Base-by-base conservation (phyloP, 2,888 invertebrate genomes). In the Hetaerina titia region DNA sequence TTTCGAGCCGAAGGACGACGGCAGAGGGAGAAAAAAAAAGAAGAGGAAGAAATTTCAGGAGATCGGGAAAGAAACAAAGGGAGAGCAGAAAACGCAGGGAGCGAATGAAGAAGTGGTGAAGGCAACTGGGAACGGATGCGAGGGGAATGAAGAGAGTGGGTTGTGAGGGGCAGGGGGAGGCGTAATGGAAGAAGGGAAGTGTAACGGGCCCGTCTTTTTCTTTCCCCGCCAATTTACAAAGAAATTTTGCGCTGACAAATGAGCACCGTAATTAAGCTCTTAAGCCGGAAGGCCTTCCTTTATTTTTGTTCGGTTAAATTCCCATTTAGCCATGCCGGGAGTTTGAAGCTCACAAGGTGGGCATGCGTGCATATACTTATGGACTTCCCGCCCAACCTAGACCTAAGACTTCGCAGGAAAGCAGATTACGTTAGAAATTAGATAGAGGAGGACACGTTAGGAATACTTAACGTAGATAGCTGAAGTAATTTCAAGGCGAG, bases 261-360 rank as follows among this genome's bases (percentile, higher is more conserved):
- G 81, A 81, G 81, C 81, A 81, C 25, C 81, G 81, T 81, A 81
- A 81, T 81, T 81, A 81, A 81, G 81, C 81, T 25, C 81, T 81
- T 81, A 81, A 81, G 81, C 81, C 81, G 25, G 31, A 22, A 2
- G 31, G 31, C 1, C 7, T 22, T 69, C 22, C n/a, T n/a, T n/a
- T 81, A 31, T 81, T 81, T 81, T 11, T 13, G 81, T 31, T 31
- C 31, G 81, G 31, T 31, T 81, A 31, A 81, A 81, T 81, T 81
- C 31, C 31, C 81, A 81, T 31, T 81, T 81, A 31, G 81, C 2
- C 2, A 31, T 13, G 11, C 22, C 19, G 15, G 25, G 31, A 81
- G 15, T 31, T 31, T 31, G 31, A 31, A 81, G 81, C 31, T 15
- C 81, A 31, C 25, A 31, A 81, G 25, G 81, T 22, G 31, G 11